Evolutionary conservation across 2,797 vertebrate species (phyloP).

Genomic region (Glossophaga mutica): DNA sequence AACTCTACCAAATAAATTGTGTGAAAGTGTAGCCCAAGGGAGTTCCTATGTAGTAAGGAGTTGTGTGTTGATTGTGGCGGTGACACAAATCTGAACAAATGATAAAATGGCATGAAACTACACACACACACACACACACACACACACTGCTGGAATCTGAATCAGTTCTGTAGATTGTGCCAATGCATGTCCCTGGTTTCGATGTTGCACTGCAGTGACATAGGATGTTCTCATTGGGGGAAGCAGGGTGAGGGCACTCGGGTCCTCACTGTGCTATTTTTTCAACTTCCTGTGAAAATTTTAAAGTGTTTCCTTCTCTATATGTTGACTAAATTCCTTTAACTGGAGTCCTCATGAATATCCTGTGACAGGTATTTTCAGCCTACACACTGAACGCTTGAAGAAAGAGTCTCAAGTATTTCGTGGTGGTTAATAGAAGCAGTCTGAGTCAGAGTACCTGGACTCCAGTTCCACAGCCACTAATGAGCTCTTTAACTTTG

Average conservation of each 20-base stretch:
- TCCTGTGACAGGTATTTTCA: neutral
- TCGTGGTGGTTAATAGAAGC: neutral
- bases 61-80: too few species aligned
- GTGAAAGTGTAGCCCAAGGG: too few species aligned
- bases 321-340: neutral
- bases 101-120: neutral
- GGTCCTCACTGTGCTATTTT: neutral
- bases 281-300: neutral
- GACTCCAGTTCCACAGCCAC: neutral
- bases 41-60: too few species aligned
- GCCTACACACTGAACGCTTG: neutral
- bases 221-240: neutral
- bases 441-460: neutral
- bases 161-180: neutral
- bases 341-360: neutral
- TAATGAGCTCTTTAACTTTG: neutral
- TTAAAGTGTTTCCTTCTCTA: neutral
- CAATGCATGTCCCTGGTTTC: neutral
- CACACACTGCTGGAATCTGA: neutral
- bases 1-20: too few species aligned
- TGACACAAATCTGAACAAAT: too few species aligned
- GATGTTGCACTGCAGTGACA: neutral
- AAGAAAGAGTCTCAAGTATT: neutral
- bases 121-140: neutral
- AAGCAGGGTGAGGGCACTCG: neutral